Evolutionary conservation across 2,797 vertebrate genomes (phyloP).

Genomic region (Enteromius paludinosus): DNA sequence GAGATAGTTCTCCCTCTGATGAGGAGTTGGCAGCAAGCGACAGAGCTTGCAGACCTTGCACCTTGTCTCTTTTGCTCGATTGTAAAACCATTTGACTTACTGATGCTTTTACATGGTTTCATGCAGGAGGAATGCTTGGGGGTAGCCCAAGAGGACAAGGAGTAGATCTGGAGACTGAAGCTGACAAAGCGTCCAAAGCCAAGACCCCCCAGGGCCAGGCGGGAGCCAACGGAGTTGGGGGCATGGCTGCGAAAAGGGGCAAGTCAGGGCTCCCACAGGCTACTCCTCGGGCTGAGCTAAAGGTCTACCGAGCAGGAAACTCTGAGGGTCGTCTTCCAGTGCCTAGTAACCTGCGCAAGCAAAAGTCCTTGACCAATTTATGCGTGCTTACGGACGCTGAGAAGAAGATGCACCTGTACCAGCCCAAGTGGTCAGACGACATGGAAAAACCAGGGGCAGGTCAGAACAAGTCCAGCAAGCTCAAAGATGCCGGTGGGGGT

Average conservation of each 20-base stretch:
- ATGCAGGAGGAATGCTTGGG: slow-evolving; percentile 88
- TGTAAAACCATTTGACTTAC: slow-evolving; percentile 62
- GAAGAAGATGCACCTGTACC: slow-evolving; percentile 92
- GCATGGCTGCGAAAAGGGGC: slow-evolving; percentile 83
- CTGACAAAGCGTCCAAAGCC: slow-evolving; percentile 60
- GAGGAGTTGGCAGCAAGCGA: slow-evolving; percentile 38
- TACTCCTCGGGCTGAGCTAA: slow-evolving; percentile 73
- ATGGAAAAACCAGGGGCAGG: slow-evolving; percentile 77
- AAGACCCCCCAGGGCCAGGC: slow-evolving; percentile 61
- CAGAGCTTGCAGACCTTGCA: slow-evolving; percentile 19
- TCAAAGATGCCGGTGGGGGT: slow-evolving; percentile 70
- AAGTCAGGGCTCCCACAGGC: slow-evolving; percentile 77
- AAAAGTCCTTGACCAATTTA: slow-evolving; percentile 92
- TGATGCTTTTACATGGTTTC: slow-evolving; percentile 85
- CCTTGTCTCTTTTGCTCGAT: slow-evolving; percentile 33
- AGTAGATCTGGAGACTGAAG: slow-evolving; percentile 77
- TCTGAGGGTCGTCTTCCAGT: slow-evolving; percentile 78
- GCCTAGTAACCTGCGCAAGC: slow-evolving; percentile 86
- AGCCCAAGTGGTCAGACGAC: slow-evolving; percentile 89
- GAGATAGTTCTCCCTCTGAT: slow-evolving; percentile 36
- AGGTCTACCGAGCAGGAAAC: slow-evolving; percentile 75
- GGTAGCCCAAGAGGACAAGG: slow-evolving; percentile 85
- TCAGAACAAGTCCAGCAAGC: slow-evolving; percentile 71
- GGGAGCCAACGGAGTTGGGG: slow-evolving; percentile 68
- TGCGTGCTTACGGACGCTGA: slow-evolving; percentile 92